phyloP scores from a whole-genome alignment of 2,113 vertebrate species.

The Nicator chloris region DNA sequence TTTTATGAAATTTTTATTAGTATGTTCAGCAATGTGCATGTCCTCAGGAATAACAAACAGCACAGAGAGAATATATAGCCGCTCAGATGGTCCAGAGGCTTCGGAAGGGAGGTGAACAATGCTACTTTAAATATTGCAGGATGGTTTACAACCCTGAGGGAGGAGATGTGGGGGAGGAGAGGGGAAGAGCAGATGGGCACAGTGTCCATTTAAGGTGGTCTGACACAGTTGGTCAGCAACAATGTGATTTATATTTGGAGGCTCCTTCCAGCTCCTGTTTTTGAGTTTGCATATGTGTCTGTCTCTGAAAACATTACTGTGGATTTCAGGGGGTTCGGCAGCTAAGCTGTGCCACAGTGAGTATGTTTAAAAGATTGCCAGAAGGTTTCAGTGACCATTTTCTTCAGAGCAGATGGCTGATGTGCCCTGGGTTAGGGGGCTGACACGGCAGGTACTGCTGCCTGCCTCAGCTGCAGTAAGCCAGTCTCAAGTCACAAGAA shows the following conservation, averaged over 20 bases:
- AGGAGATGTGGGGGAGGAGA: constrained; percentile 48
- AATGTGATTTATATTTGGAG: not conserved
- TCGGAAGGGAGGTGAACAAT: constrained; percentile 47
- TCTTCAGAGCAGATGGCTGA: not conserved
- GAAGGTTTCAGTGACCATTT: not conserved
- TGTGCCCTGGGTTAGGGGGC: not conserved
- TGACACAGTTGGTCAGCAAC: constrained; percentile 50
- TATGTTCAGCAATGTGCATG: constrained; percentile 60
- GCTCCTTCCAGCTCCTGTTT: not conserved
- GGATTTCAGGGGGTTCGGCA: not conserved
- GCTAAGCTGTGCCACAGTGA: not conserved
- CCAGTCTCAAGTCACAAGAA: not conserved
- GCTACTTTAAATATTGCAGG: constrained; percentile 65
- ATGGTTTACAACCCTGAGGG: constrained; percentile 64
- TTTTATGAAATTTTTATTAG: constrained; percentile 72
- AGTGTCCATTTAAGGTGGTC: constrained; percentile 67
- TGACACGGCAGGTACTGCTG: not conserved
- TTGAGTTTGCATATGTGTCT: not conserved
- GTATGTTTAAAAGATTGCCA: not conserved
- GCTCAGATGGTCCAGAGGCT: constrained; percentile 36
- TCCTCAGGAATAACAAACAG: constrained; percentile 67
- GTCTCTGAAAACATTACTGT: not conserved
- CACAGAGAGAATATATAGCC: constrained; percentile 43
- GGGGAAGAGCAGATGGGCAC: constrained; percentile 62
- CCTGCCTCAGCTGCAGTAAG: not conserved